Evolutionary conservation across 35 echinoderm and acorn worm genomes (phyloP), one percentile per base, ranked within the genome.

Genomic region (Heliocidaris tuberculata): DNA sequence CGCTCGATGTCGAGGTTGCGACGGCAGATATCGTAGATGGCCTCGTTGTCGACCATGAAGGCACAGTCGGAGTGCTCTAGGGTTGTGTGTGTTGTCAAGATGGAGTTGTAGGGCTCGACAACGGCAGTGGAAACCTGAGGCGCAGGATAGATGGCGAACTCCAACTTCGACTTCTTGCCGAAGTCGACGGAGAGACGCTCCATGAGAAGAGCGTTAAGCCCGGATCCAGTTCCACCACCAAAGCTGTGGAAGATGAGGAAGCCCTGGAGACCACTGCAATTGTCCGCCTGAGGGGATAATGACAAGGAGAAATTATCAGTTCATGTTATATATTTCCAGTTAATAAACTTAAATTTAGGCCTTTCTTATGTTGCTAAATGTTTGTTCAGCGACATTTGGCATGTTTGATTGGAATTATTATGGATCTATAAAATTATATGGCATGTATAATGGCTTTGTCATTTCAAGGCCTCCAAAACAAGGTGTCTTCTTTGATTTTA

Each of bases 1-100:
- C 95, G 47, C 93, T 94, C 95, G 86, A 96, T 96, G 50, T 96
- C 95, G 24, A 96, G 92, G 48, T 96, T 94, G 2, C 95, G 95
- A 35, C 87, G 48, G 59, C 95, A 96, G 32, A 96, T 78, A 48
- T 96, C 95, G 59, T 94, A 96, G 30, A 96, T 96, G 85, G 95
- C 95, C 42, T 96, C 95, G 92, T 96, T 96, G 85, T 96, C 95
- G 17, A 96, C 95, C 95, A 96, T 96, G 92, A 96, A 96, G 85
- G 92, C 95, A 94, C 95, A 96, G 71, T 96, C 95, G 56, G 95
- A 96, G 52, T 96, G 95, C 49, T 96, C 95, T 9, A 96, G 31
- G 47, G 95, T 94, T 54, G 95, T 94, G 35, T 96, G 95, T 31
- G 95, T 96, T 47, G 95, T 96, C 30, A 96, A 48, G 16, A 96